Evolutionary conservation across 2,888 invertebrate species (phyloP).

Genomic region (Abscondita cerata): DNA sequence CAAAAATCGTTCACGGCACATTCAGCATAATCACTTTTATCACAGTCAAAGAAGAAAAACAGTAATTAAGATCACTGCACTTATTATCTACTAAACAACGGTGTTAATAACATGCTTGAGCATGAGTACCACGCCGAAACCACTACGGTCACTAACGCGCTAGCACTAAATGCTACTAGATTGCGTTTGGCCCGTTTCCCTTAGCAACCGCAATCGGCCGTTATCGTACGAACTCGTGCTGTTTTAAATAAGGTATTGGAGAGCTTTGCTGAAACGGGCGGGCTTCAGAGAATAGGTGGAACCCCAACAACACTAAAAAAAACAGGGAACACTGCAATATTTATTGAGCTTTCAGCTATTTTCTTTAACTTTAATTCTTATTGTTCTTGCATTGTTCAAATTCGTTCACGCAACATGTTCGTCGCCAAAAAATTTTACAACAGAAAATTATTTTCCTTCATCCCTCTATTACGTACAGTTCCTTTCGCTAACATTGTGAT

Average conservation of each 20-base stretch:
- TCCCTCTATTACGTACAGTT: too few species aligned
- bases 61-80: constrained; percentile 26
- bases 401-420: background rate
- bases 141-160: constrained; percentile 56
- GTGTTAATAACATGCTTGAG: constrained; percentile 34
- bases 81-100: constrained; percentile 37
- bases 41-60: constrained; percentile 40
- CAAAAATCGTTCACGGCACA: constrained; percentile 10
- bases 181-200: constrained; percentile 57
- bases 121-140: constrained; percentile 48
- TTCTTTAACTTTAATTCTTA: constrained; percentile 4
- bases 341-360: constrained; percentile 39
- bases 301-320: constrained; percentile 32
- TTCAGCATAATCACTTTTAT: constrained; percentile 35
- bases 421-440: too few species aligned
- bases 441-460: too few species aligned
- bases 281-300: constrained; percentile 29
- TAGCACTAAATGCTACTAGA: constrained; percentile 57
- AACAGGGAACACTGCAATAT: constrained; percentile 42
- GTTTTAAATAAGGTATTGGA: constrained; percentile 45
- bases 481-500: too few species aligned
- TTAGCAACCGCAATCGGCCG: constrained; percentile 56
- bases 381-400: background rate
- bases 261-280: constrained; percentile 35
- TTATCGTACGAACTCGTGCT: constrained; percentile 47